Evolutionary conservation across 2,888 invertebrate species (phyloP).

Genomic region (Perizoma flavofasciatum): DNA sequence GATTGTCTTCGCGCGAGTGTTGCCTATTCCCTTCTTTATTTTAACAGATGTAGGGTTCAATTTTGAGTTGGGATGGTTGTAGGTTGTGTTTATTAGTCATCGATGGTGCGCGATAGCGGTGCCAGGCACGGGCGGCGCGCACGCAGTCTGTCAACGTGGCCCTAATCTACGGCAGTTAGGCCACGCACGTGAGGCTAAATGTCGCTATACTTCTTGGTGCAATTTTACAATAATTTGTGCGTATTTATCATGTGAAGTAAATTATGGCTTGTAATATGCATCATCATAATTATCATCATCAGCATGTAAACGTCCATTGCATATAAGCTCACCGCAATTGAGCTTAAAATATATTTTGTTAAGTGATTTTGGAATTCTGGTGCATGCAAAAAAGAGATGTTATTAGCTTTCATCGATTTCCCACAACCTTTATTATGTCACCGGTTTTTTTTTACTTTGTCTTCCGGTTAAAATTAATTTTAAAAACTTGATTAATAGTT

Average conservation of each 20-base stretch:
- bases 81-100: conserved; percentile 77
- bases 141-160: conserved; percentile 81
- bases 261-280: conserved; percentile 56
- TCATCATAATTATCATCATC: too few relatives aligned
- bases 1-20: conserved; percentile 40
- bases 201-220: conserved; percentile 75
- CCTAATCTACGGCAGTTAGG: conserved; percentile 83
- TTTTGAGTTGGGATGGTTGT: conserved; percentile 39
- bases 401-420: too few relatives aligned
- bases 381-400: too few relatives aligned
- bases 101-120: conserved; percentile 82
- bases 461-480: too few relatives aligned
- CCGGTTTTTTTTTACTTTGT: too few relatives aligned
- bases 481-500: too few relatives aligned
- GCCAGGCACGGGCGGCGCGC: conserved; percentile 80
- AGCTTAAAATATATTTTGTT: too few relatives aligned
- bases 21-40: conserved; percentile 30
- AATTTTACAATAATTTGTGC: conserved; percentile 82
- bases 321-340: too few relatives aligned
- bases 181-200: conserved; percentile 81
- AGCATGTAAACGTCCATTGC: too few relatives aligned
- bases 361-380: too few relatives aligned
- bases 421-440: too few relatives aligned
- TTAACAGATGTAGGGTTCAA: conserved; percentile 24
- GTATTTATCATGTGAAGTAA: conserved; percentile 80